Evolutionary conservation across 1,140 invertebrate genomes (phyloP), one percentile per base, ranked within the genome.

Genomic region (Ips typographus): DNA sequence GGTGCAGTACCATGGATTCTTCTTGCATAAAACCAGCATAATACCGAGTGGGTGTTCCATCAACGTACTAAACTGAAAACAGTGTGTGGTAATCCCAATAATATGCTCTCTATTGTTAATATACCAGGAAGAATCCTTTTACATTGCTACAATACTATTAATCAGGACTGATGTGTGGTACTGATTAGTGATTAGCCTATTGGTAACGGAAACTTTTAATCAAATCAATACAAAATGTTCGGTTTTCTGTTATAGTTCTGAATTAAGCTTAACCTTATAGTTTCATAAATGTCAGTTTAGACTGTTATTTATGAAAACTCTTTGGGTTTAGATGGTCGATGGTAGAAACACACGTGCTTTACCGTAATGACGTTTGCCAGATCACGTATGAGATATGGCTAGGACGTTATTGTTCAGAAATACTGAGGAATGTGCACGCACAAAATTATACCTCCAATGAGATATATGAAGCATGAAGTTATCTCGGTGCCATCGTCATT

Each of bases 351-450:
- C 61, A 63, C 68, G 68, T 70, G 68, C 68, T 70, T 63, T 64
- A 44, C 44, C 68, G 51, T 70, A 63, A 70, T 70, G 59, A 63
- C 68, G 68, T 70, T 70, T 70, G 53, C 49, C 53, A 70, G 68
- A 70, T 70, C 68, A 70, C 68, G 68, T 70, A 70, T 67, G 65
- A 67, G 65, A 67, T 67, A 67, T 70, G 66, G 68, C 52, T 70
- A 63, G 53, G 61, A 70, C 60, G 60, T 57, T 70, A 70, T 70
- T 70, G 68, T 70, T 62, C 51, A 57, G 55, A 70, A 55, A 70
- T 63, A 70, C 68, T 39, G 43, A 49, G 60, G 68, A 70, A 70
- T 70, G 68, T 70, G 68, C 68, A 70, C 68, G 68, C 68, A 70
- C 68, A 70, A 70, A 63, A 70, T 70, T 63, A 70, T 70, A 70